Evolutionary conservation across 2,113 vertebrate genomes (phyloP).

Genomic region (Pristiophorus japonicus): DNA sequence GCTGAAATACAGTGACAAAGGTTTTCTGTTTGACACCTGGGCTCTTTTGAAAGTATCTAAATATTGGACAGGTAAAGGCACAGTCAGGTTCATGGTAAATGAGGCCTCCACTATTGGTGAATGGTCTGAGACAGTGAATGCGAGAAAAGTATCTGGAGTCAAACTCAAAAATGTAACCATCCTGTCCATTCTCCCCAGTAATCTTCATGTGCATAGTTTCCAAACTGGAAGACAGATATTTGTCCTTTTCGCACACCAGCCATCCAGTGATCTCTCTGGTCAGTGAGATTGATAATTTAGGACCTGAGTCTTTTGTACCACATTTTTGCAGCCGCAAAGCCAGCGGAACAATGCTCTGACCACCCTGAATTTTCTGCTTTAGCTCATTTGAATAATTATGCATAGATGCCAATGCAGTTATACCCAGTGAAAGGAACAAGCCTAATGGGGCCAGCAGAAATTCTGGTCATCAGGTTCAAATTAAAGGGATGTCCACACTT

Average conservation of each 20-base stretch:
- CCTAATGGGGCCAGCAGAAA: not conserved
- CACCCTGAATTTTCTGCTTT: not conserved
- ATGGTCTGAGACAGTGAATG: not conserved
- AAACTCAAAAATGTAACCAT: not conserved
- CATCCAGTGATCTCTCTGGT: not conserved
- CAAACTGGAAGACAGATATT: not conserved
- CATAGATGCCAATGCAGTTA: not conserved
- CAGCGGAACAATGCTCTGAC: not conserved
- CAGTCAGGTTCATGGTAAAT: not conserved
- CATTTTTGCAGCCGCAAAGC: not conserved
- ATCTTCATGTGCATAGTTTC: not conserved
- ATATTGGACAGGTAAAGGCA: too few relatives aligned
- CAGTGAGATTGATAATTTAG: not conserved
- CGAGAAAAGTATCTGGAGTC: not conserved
- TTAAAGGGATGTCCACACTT: not conserved
- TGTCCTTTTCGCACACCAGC: not conserved
- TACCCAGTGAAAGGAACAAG: not conserved
- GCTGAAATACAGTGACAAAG: not conserved
- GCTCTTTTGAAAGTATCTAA: not conserved
- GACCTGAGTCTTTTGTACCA: not conserved
- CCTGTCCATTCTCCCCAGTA: not conserved
- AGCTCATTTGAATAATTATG: not conserved
- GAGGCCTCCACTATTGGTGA: not conserved
- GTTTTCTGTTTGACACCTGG: not conserved
- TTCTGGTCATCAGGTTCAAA: not conserved